Evolutionary conservation across 2,113 vertebrate species (phyloP), one percentile per base, ranked within the genome.

Genomic region (Campylomormyrus tamandua): DNA sequence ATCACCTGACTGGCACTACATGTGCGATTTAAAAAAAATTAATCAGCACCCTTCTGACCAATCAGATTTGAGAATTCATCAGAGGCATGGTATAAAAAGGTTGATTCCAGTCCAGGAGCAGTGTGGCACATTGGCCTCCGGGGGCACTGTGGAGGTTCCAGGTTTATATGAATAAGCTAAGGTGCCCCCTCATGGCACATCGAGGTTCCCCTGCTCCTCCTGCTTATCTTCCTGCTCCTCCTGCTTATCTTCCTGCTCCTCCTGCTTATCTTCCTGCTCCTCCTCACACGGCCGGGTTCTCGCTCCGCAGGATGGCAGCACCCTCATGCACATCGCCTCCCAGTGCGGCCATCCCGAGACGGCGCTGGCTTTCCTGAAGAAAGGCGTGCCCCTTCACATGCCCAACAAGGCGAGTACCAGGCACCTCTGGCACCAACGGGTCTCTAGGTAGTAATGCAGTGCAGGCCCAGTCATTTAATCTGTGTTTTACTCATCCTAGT

Each of bases 311-410:
- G 94, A 95, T 39, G 94, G 94, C 5, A 94, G 91, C 70, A 95
- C 94, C 1, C 90, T 94, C 10, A 90, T 95, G 90, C 94, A 95
- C 83, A 92, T 95, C 1, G 93, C 94, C 5, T 93, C 94, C 19
- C 93, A 93, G 58, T 93, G 92, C 13, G 94, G 94, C 11, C 93
- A 95, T 21, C 92, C 91, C 0, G 92, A 93, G 0, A 94, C 93
- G 0, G 93, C 92, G 0, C 92, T 94, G 62, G 45, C 92, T 0
- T 92, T 94, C 50, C 88, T 94, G 89, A 94, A 93, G 90, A 94
- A 93, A 91, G 94, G 94, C 3, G 94, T 94, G 45, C 92, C 92
- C 10, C 77, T 95, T 46, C 94, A 93, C 87, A 95, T 94, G 93
- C 94, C 94, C 24, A 93, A 95, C 87, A 95, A 95, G 93, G 94